A percentile compares a stretch with the other conserved stretches of the same genome.
These are phyloP conservation scores for Parnassius smintheus DNA, from an alignment of 2,888 invertebrate species.

Conservation along the genomic window DNA sequence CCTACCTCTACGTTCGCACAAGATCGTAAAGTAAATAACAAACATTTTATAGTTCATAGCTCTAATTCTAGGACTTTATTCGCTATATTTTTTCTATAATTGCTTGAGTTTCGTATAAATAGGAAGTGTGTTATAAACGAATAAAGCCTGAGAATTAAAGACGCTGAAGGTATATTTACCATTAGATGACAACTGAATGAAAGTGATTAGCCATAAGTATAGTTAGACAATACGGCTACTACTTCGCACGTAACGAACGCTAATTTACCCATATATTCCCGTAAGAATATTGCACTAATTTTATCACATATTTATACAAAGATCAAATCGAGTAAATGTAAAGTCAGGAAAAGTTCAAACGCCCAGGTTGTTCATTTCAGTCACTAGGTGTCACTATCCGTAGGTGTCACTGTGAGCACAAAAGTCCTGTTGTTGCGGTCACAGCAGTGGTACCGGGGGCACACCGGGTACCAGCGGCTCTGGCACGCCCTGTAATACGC, in stretches of 20 bases:
- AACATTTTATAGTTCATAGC: slow-evolving; percentile 9
- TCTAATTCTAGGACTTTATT: slow-evolving; percentile 22
- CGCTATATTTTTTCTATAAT: slow-evolving; percentile 11
- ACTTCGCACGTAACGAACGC: slow-evolving; percentile 3
- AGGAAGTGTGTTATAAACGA: slow-evolving; percentile 30
- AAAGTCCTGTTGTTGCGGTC: slow-evolving; percentile 62
- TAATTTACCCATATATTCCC: slow-evolving; percentile 39
- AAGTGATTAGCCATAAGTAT: neutral
- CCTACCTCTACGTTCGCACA: neutral
- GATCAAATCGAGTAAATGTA: slow-evolving; percentile 35
- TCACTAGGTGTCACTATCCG: slow-evolving; percentile 33
- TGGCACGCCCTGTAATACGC: slow-evolving; percentile 74
- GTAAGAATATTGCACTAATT: slow-evolving; percentile 62
- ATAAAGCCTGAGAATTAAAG: slow-evolving; percentile 31
- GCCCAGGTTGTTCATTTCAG: slow-evolving; percentile 27
- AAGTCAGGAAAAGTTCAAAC: slow-evolving; percentile 28
- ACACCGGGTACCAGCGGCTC: slow-evolving; percentile 67
- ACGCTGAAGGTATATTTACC: slow-evolving; percentile 3
- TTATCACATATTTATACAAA: slow-evolving; percentile 55
- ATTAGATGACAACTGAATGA: neutral
- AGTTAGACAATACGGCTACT: neutral
- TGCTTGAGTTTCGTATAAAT: slow-evolving; percentile 12
- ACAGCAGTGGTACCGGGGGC: slow-evolving; percentile 75
- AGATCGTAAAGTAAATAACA: neutral
- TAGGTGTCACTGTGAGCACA: slow-evolving; percentile 29